A percentile compares a stretch with the other conserved stretches of the same genome.
Conservation (phyloP, 2,113 vertebrate species). For the Picathartes gymnocephalus region DNA sequence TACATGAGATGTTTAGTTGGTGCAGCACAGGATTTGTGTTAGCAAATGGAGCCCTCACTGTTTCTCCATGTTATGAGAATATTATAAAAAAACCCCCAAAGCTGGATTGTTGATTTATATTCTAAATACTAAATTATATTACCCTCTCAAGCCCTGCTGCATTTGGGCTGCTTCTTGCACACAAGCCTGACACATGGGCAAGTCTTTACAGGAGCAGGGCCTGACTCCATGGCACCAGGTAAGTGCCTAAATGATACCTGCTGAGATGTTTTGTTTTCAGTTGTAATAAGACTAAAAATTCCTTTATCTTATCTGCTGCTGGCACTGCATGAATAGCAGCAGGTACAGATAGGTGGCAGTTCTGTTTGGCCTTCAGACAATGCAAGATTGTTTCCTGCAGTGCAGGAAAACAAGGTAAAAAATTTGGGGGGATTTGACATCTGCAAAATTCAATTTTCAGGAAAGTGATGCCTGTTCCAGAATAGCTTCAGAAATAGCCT, state of each 20-base stretch:
- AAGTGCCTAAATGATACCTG: neutral
- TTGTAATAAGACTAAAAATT: neutral
- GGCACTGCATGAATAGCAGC: neutral
- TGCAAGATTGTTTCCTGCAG: neutral
- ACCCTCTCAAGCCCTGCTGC: neutral
- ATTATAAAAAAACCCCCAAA: neutral
- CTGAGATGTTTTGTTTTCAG: neutral
- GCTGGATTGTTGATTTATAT: neutral
- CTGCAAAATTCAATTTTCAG: neutral
- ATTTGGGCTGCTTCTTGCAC: neutral
- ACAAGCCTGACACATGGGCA: rapidly evolving
- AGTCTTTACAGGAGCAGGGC: neutral
- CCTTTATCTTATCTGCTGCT: neutral
- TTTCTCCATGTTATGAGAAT: neutral
- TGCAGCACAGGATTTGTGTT: neutral
- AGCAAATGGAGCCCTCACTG: neutral
- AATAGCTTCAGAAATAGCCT: neutral
- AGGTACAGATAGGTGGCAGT: neutral
- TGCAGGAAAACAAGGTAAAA: neutral
- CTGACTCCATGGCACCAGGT: neutral
- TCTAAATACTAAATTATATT: neutral
- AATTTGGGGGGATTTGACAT: neutral
- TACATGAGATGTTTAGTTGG: rapidly evolving
- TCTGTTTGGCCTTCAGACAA: neutral
- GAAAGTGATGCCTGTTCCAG: neutral